These are phyloP conservation scores for Siniperca undulata DNA, from an alignment of 2,797 vertebrate species.

Conservation along the genomic window DNA sequence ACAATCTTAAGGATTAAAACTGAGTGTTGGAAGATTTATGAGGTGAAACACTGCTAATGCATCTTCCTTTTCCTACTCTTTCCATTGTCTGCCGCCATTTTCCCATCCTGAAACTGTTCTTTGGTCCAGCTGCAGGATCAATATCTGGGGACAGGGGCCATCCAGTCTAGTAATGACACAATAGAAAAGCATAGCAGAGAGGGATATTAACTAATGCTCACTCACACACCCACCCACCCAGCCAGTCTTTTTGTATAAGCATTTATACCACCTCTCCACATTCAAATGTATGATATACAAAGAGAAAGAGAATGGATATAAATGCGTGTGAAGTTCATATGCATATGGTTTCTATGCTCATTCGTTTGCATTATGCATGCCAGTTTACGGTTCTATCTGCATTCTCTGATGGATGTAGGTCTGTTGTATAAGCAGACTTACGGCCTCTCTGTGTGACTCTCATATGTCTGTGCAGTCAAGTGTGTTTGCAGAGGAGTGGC, in stretches of 20 bases:
- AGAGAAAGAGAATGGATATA: constrained; percentile 34
- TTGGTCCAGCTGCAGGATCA: constrained; percentile 68
- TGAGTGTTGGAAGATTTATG: background rate
- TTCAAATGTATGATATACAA: constrained; percentile 40
- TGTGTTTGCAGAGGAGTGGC: constrained; percentile 67
- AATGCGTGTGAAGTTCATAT: constrained; percentile 36
- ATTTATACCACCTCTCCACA: constrained; percentile 41
- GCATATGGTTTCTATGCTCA: constrained; percentile 54
- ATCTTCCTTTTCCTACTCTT: constrained; percentile 12
- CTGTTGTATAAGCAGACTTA: constrained; percentile 64
- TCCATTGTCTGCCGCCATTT: constrained; percentile 37
- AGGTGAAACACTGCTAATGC: constrained; percentile 26
- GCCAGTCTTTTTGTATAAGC: constrained; percentile 23
- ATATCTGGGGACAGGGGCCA: constrained; percentile 70
- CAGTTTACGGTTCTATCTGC: constrained; percentile 55
- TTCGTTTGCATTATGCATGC: constrained; percentile 74
- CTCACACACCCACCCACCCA: constrained; percentile 57
- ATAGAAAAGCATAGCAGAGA: constrained; percentile 54
- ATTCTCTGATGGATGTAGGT: constrained; percentile 62
- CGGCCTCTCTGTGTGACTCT: constrained; percentile 58
- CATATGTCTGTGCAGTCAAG: constrained; percentile 65
- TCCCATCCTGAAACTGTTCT: constrained; percentile 47
- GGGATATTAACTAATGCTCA: constrained; percentile 71
- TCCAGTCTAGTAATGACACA: constrained; percentile 71
- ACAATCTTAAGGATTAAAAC: background rate